phyloP scores from a whole-genome alignment of 2,113 vertebrate genomes.

The Hemibagrus wyckioides region DNA sequence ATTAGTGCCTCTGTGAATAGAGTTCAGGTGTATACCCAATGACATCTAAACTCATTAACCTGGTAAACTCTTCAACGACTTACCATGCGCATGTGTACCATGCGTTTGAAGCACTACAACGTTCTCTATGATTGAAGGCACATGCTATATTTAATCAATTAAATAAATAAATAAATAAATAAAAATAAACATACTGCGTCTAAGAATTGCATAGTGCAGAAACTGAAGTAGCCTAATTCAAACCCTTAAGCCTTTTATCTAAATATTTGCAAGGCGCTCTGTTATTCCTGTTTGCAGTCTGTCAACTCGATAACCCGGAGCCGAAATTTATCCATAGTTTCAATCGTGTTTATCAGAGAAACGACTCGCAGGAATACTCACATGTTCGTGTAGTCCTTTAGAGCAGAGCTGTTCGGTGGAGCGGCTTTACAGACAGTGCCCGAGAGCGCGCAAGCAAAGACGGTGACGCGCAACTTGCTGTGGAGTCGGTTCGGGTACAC shows the following conservation, averaged over 20 bases:
- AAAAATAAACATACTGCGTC: not conserved
- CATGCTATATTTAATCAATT: not conserved
- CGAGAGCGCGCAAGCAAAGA: not conserved
- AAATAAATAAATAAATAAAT: not conserved
- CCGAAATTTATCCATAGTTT: not conserved
- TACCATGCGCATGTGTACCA: too few relatives aligned
- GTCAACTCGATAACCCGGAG: not conserved
- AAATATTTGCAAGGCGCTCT: not conserved
- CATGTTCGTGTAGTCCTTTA: conserved; percentile 4
- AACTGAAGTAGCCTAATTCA: not conserved
- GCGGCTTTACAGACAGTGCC: not conserved
- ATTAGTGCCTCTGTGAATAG: not conserved
- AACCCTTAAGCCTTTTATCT: not conserved
- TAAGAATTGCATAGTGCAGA: not conserved
- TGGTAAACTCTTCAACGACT: not conserved
- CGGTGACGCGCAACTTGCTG: conserved; percentile 14
- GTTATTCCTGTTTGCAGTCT: not conserved
- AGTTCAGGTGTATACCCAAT: not conserved
- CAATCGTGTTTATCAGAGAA: not conserved
- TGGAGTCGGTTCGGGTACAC: not conserved
- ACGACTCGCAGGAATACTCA: conserved; percentile 22
- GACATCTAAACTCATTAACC: not conserved
- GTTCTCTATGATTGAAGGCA: not conserved
- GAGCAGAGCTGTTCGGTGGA: not conserved
- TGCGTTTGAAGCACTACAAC: not conserved